These are phyloP conservation scores for Ommatoiulus sabulosus DNA, from an alignment of 2,888 invertebrate genomes.

Conservation along the genomic window DNA sequence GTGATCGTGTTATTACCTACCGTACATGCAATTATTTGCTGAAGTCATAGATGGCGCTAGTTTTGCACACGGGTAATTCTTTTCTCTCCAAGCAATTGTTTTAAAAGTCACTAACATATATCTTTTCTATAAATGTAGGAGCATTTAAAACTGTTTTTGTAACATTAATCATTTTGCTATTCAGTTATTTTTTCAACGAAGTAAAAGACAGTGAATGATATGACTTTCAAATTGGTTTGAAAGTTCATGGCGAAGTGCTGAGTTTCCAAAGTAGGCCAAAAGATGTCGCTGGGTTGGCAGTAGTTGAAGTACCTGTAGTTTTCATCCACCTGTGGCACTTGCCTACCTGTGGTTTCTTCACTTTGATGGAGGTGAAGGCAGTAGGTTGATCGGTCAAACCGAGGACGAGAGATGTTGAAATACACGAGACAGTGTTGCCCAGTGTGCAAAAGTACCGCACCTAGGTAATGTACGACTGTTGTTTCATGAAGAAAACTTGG, in stretches of 20 bases:
- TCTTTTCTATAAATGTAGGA: no score
- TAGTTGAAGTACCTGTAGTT: neutral
- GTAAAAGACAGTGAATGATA: no score
- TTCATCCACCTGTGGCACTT: neutral
- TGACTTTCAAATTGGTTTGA: no score
- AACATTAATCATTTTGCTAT: no score
- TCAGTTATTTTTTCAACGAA: no score
- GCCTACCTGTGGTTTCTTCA: neutral
- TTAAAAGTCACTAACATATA: no score
- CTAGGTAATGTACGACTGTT: neutral
- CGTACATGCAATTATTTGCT: no score
- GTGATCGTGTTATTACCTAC: no score
- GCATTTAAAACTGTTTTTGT: no score
- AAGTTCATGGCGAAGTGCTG: neutral
- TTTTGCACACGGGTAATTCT: no score
- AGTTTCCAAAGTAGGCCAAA: slow-evolving; percentile 14
- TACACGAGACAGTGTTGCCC: neutral
- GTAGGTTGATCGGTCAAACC: slow-evolving; percentile 11
- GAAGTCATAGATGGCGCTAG: no score
- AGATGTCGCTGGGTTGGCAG: neutral
- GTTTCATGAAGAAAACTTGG: neutral
- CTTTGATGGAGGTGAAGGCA: slow-evolving; percentile 10
- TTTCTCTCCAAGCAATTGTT: no score
- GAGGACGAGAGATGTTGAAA: neutral
- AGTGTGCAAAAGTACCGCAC: neutral